Base-by-base conservation (phyloP, 2,797 vertebrate species). In the Danio tinwini region DNA sequence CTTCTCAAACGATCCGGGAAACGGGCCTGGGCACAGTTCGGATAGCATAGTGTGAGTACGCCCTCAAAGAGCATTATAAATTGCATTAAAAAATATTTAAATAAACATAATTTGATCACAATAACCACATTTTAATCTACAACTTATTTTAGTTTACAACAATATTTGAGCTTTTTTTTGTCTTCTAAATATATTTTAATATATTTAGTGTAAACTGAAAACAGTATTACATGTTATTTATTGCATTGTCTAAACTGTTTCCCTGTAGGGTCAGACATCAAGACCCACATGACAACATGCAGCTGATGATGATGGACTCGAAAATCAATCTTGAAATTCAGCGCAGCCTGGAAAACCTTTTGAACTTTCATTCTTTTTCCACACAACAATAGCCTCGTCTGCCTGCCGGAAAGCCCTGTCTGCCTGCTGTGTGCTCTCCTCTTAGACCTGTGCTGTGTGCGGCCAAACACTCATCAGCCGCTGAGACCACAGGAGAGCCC, bases 331-430 rank as follows among this genome's bases (percentile, higher is more conserved):
- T 67, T 52, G 63, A 77, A 77, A 49, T 44, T 55, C 63, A 65
- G 53, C 11, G 44, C 64, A 49, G 64, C 11, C 75, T 49, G 53
- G 75, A 77, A 68, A 77, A 44, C 64, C 58, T 44, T 64, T 76
- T 64, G 42, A 56, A 68, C 42, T 49, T 68, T 58, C 1, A 39
- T 7, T 47, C 10, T 29, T 56, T 75, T 76, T 67, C 75, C 75
- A 58, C 53, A 49, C n/a, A 77, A 77, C 53, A 77, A 16, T 76
- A 37, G 19, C 52, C 39, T 29, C 0, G 10, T 2, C 49, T 65
- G 59, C 9, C 8, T 7, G 42, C 74, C 78, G 78, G 74, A 83
- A 85, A 76, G 37, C n/a, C 42, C 37, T 63, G 50, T 37, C 39
- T 65, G 68, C 4, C 21, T 74, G 49, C 67, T 59, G 76, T 72